These are phyloP conservation scores for Eristalis intricaria DNA, from an alignment of 2,888 invertebrate genomes.

Conservation along the genomic window DNA sequence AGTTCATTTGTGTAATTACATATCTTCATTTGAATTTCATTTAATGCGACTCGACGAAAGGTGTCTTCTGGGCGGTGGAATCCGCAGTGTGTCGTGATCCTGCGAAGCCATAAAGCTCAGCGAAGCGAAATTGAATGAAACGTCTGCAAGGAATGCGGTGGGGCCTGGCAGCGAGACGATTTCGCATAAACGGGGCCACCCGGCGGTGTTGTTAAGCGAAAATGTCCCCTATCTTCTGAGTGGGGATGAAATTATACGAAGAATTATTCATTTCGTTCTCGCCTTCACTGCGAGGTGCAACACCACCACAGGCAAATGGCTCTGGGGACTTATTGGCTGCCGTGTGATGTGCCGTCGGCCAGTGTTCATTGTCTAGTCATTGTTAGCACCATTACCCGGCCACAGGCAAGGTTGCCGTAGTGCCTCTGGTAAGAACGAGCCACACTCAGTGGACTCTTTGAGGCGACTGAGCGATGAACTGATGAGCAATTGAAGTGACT, in stretches of 20 bases:
- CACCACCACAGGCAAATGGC: not conserved
- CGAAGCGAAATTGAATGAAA: not conserved
- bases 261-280: not conserved
- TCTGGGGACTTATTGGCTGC: not conserved
- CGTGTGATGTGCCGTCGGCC: not conserved
- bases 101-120: not conserved
- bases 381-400: not conserved
- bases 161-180: not conserved
- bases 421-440: not conserved
- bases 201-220: not conserved
- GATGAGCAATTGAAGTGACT: not conserved
- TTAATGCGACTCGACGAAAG: slow-evolving; percentile 15
- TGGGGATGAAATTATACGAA: not conserved
- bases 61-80: not conserved
- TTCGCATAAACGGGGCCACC: slow-evolving; percentile 15
- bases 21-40: slow-evolving; percentile 43
- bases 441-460: not conserved
- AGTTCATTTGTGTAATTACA: slow-evolving; percentile 62
- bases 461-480: not conserved
- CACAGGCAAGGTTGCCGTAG: not conserved
- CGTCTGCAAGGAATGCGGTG: not conserved
- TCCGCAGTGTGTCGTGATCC: not conserved
- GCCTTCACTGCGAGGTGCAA: not conserved
- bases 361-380: not conserved
- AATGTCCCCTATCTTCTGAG: not conserved